Conservation (phyloP, 2,113 vertebrate species). For the Apodemus sylvaticus region DNA sequence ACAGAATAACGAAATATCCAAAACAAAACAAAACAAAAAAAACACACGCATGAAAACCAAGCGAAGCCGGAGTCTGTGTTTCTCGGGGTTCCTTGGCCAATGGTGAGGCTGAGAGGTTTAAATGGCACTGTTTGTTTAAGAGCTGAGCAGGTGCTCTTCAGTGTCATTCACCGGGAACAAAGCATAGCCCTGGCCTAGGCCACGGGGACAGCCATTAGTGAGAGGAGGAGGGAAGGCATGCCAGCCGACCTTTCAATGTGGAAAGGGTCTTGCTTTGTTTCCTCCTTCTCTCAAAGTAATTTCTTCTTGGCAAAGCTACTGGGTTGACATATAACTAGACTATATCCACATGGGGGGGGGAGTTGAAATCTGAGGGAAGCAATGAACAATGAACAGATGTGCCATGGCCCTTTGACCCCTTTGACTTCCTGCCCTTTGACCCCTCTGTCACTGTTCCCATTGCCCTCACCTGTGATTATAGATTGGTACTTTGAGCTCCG, state of each 20-base stretch:
- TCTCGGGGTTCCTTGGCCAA: conserved; percentile 47
- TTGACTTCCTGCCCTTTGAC: neutral
- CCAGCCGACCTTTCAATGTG: conserved; percentile 28
- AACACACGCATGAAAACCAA: neutral
- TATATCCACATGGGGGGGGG: conserved; percentile 26
- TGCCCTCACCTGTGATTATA: neutral
- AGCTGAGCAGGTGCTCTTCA: conserved; percentile 20
- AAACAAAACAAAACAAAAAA: conserved; percentile 51
- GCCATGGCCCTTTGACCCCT: neutral
- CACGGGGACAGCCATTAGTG: conserved; percentile 4
- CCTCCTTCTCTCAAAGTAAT: conserved; percentile 25
- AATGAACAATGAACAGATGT: too few relatives aligned
- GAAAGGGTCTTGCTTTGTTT: conserved; percentile 65
- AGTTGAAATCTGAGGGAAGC: neutral
- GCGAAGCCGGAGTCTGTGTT: conserved; percentile 32
- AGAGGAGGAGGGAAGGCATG: neutral
- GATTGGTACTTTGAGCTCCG: neutral
- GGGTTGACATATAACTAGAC: conserved; percentile 68
- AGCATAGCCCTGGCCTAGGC: conserved; percentile 58
- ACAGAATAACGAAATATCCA: conserved; percentile 39
- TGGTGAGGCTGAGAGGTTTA: neutral
- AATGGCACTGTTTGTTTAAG: conserved; percentile 50
- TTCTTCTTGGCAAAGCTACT: conserved; percentile 70
- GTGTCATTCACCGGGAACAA: conserved; percentile 60
- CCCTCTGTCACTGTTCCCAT: neutral